Conservation (phyloP, 2,797 vertebrate species). For the Peromyscus nudipes region DNA sequence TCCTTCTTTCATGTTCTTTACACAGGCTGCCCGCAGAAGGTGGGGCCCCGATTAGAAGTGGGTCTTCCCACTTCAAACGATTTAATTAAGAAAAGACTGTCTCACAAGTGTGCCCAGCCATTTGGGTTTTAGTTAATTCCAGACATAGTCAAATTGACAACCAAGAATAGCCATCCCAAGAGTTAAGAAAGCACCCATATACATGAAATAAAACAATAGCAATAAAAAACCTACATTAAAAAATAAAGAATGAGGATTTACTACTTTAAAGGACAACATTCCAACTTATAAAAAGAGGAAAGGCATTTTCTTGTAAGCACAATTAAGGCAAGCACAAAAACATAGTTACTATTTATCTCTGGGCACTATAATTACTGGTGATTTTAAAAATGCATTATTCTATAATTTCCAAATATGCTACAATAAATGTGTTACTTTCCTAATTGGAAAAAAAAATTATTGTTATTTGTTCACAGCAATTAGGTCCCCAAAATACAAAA, state of each 20-base stretch:
- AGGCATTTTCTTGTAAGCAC: neutral
- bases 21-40: no score
- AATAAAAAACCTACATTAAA: neutral
- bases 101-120: neutral
- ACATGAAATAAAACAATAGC: neutral
- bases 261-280: conserved; percentile 4
- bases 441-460: conserved; percentile 13
- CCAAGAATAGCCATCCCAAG: neutral
- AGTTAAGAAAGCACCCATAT: neutral
- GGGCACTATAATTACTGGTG: neutral
- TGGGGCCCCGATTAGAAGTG: neutral
- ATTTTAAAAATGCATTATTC: neutral
- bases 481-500: neutral
- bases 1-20: no score
- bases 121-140: neutral
- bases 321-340: conserved; percentile 35
- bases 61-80: neutral
- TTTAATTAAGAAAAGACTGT: neutral
- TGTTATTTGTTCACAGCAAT: conserved; percentile 30
- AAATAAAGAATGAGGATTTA: neutral
- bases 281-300: neutral
- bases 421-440: conserved; percentile 2
- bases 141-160: neutral
- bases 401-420: conserved; percentile 26
- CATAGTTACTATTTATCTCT: neutral